Base-by-base conservation (phyloP, 2,797 vertebrate species). In the Halcyon chelicuti region DNA sequence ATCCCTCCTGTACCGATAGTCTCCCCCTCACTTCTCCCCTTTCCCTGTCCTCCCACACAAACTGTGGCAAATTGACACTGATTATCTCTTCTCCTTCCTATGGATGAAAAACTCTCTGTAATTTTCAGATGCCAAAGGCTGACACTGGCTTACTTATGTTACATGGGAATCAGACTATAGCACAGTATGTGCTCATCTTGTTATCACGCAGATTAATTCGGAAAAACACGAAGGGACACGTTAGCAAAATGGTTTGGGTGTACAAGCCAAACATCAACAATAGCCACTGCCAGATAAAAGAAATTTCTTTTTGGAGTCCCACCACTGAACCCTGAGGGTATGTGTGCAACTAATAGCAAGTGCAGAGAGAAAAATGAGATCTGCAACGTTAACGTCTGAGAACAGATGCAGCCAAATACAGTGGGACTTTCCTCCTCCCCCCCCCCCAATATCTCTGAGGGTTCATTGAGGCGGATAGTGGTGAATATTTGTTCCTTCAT, bases 81-180 rank as follows among this genome's bases (percentile, higher is more conserved):
- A 86, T 83, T 83, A n/a, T 72, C 33, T 90, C 39, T 74, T 90
- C 33, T 66, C 44, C 72, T 61, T 90, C 63, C 77, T 20, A 46
- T 58, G 79, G n/a, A 33, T 68, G 33, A 88, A 84, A 82, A 85
- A 76, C 31, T 42, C 18, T 17, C 85, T 61, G 10, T 86, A 90
- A 95, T 93, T 78, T 92, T 81, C 77, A 93, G 90, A 92, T 93
- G 95, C 88, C 91, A 87, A 86, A 92, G 40, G 29, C 88, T 94
- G 86, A 91, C 82, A 51, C 49, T 57, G 39, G 78, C 84, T 94
- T 94, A 84, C 84, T 96, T 95, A 76, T 92, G 86, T 93, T 73
- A 49, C 15, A 12, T 16, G 91, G 73, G 88, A 80, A 66, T 76
- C 49, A 46, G 58, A 67, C 63, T 57, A 74, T 3, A 90, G 88